These are phyloP conservation scores for Troglohyphantes excavatus DNA, from an alignment of 2,888 invertebrate species.

Conservation along the genomic window DNA sequence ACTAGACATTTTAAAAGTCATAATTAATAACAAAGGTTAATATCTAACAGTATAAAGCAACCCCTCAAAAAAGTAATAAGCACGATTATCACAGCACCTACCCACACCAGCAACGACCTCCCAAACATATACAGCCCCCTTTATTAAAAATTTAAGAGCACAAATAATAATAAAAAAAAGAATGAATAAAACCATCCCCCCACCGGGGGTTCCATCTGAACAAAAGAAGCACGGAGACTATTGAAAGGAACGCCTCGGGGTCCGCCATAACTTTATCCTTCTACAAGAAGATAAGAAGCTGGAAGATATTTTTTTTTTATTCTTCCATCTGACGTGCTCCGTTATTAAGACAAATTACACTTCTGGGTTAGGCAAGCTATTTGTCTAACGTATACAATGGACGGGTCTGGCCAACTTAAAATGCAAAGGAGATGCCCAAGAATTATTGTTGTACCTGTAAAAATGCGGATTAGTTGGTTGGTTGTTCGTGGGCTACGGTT, in stretches of 20 bases:
- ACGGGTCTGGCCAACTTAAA: constrained; percentile 6
- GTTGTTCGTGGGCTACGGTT: no score
- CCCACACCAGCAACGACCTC: not conserved
- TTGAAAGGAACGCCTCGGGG: constrained; percentile 45
- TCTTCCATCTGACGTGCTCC: constrained; percentile 1
- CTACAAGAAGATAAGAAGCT: constrained; percentile 26
- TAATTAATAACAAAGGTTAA: no score
- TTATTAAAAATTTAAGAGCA: constrained; percentile 42
- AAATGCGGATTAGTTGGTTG: no score
- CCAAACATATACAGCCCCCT: constrained; percentile 20
- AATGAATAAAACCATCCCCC: constrained; percentile 35
- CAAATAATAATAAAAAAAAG: constrained; percentile 14
- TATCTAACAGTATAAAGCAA: no score
- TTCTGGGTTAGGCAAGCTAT: constrained; percentile 23
- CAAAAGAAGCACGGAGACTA: constrained; percentile 47
- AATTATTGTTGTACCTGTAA: not conserved
- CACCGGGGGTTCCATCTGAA: constrained; percentile 13
- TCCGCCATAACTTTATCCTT: not conserved
- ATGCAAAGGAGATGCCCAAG: not conserved
- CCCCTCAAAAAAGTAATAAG: not conserved
- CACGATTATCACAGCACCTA: not conserved
- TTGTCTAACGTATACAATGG: constrained; percentile 11
- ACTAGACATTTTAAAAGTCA: no score
- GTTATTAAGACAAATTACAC: constrained; percentile 57
- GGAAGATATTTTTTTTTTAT: not conserved